Evolutionary conservation across 2,888 invertebrate species (phyloP), one percentile per base, ranked within the genome.

Genomic region (Prosapia bicincta): DNA sequence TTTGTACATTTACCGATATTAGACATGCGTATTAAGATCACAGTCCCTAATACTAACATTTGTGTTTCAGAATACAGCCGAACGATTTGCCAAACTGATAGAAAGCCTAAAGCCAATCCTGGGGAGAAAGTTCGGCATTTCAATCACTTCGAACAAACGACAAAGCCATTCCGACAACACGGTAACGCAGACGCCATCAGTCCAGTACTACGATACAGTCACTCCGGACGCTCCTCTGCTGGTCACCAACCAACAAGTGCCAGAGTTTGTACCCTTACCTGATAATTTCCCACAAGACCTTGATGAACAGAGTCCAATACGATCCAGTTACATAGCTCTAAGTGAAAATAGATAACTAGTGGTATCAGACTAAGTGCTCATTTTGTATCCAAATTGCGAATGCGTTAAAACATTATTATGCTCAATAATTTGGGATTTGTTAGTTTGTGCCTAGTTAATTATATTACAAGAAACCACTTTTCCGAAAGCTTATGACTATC

Each of bases 1-100:
- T n/a, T n/a, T n/a, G n/a, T n/a, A n/a, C n/a, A n/a, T n/a, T n/a
- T n/a, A n/a, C n/a, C n/a, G n/a, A n/a, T n/a, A n/a, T n/a, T n/a
- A n/a, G n/a, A n/a, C n/a, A n/a, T n/a, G n/a, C n/a, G n/a, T n/a
- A n/a, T n/a, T n/a, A n/a, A n/a, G n/a, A n/a, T n/a, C n/a, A n/a
- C n/a, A n/a, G n/a, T n/a, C n/a, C n/a, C n/a, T n/a, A n/a, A n/a
- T n/a, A n/a, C n/a, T n/a, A n/a, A n/a, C n/a, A n/a, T n/a, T n/a
- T n/a, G n/a, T 67, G 69, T 76, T 77, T 15, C 80, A 82, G 82
- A 79, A 80, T 32, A 80, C 81, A 1, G 82, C 82, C 0, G 78
- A 78, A 28, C 72, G 82, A 66, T 69, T 82, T 0, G 81, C 81
- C 0, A 76, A 80, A 24, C 72, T 82, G n/a, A 80, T 81, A n/a